Conservation (phyloP, 1,140 invertebrate genomes). For the Oppia nitens region DNA sequence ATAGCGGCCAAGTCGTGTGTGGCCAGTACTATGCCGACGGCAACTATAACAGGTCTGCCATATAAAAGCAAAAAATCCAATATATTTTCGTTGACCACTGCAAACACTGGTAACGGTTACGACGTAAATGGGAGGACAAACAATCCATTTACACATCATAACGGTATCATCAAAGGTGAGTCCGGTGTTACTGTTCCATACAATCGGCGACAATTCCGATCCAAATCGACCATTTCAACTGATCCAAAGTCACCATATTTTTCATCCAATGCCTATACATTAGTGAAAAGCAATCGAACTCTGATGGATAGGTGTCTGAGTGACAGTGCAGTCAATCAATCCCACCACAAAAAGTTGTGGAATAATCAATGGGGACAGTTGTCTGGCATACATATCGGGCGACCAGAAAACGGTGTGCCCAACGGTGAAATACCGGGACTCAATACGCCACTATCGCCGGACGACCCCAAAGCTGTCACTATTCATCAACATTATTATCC, state of each 20-base stretch:
- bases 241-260: slow-evolving; percentile 16
- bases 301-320: neutral
- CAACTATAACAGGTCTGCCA: neutral
- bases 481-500: slow-evolving; percentile 40
- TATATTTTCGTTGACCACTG: neutral
- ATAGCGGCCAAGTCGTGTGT: neutral
- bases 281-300: neutral
- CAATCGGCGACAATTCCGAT: slow-evolving; percentile 16
- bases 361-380: slow-evolving; percentile 15
- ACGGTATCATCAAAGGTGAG: neutral
- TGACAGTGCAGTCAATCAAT: neutral
- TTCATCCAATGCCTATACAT: slow-evolving; percentile 5
- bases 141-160: neutral
- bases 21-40: neutral
- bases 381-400: slow-evolving; percentile 5
- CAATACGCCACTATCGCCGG: slow-evolving; percentile 16
- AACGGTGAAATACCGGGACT: slow-evolving; percentile 19
- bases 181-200: neutral
- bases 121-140: neutral
- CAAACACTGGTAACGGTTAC: neutral
- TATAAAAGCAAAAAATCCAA: neutral
- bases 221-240: slow-evolving; percentile 16
- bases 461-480: slow-evolving; percentile 28
- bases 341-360: slow-evolving; percentile 6
- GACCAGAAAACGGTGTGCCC: neutral